These are phyloP conservation scores for Paramacrobiotus metropolitanus DNA, from an alignment of 1,140 invertebrate species.

Conservation along the genomic window DNA sequence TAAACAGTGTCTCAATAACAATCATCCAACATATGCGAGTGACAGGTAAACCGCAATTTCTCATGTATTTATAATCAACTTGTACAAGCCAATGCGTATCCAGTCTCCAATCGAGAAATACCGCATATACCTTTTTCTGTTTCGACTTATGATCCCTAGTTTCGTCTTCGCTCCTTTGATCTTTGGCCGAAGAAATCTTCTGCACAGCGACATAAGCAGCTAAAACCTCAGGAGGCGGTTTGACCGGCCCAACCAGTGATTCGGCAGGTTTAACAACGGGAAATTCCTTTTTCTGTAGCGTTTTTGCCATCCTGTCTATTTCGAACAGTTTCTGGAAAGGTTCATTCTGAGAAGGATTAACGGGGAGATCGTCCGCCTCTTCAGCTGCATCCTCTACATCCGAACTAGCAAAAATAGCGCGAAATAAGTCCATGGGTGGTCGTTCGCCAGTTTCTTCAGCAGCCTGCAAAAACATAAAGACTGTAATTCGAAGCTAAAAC, in stretches of 20 bases:
- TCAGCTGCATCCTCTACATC: conserved; percentile 28
- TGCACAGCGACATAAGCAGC: not conserved
- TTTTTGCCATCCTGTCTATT: conserved; percentile 1
- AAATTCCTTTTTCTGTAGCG: conserved; percentile 7
- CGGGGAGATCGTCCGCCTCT: too few relatives aligned
- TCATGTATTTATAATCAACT: not conserved
- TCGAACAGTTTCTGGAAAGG: conserved; percentile 5
- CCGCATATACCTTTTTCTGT: conserved; percentile 10
- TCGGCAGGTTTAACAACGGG: conserved; percentile 6
- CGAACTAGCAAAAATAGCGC: conserved; percentile 29
- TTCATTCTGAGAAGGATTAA: conserved; percentile 2
- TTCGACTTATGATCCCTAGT: conserved; percentile 12
- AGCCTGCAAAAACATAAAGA: conserved; percentile 6
- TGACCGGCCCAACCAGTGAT: conserved; percentile 9
- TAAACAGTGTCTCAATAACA: too few relatives aligned
- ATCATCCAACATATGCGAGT: not conserved
- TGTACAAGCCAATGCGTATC: too few relatives aligned
- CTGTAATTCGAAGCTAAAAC: not conserved
- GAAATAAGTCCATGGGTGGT: conserved; percentile 28
- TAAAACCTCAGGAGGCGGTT: conserved; percentile 7
- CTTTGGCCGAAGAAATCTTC: conserved; percentile 4
- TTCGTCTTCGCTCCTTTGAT: conserved; percentile 6
- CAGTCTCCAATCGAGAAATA: not conserved
- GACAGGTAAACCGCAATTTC: not conserved
- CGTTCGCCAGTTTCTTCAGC: conserved; percentile 15